Evolutionary conservation across 2,797 vertebrate species (phyloP).

Genomic region (Rhadinocentrus ornatus): DNA sequence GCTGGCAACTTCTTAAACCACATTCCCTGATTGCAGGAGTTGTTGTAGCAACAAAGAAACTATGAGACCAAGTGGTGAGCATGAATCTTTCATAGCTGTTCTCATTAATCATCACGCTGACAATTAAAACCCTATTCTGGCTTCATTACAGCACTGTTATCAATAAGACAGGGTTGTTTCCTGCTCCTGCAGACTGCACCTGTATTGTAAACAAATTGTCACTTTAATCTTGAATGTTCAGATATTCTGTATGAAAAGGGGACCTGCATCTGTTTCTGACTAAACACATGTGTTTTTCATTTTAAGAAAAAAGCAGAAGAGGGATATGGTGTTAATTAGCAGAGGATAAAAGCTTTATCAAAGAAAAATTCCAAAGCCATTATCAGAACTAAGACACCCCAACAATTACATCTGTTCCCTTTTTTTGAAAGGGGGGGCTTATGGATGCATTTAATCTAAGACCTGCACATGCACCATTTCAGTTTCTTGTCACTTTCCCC

Average conservation of each 20-base stretch:
- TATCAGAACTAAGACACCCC: constrained; percentile 49
- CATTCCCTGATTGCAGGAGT: neutral
- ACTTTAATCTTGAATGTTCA: constrained; percentile 29
- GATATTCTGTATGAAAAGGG: constrained; percentile 27
- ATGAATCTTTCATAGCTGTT: neutral
- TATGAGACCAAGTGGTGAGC: neutral
- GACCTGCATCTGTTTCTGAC: constrained; percentile 59
- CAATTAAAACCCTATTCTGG: constrained; percentile 21
- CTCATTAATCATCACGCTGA: constrained; percentile 25
- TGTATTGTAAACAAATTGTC: constrained; percentile 24
- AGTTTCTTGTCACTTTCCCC: constrained; percentile 45
- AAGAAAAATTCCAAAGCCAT: constrained; percentile 47
- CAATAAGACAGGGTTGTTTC: constrained; percentile 10
- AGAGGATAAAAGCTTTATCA: constrained; percentile 44
- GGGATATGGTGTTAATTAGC: constrained; percentile 55
- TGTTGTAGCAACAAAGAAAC: neutral
- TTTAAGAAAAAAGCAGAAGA: constrained; percentile 30
- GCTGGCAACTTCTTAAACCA: constrained; percentile 10
- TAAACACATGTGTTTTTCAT: constrained; percentile 64
- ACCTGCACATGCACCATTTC: constrained; percentile 25
- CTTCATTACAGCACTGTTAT: neutral
- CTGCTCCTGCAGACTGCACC: constrained; percentile 28
- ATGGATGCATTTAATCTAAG: constrained; percentile 38
- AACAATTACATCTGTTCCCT: constrained; percentile 17
- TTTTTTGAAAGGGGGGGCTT: too few species aligned